Base-by-base conservation (phyloP, 2,888 invertebrate species). In the Drosophila acutilabella region DNA sequence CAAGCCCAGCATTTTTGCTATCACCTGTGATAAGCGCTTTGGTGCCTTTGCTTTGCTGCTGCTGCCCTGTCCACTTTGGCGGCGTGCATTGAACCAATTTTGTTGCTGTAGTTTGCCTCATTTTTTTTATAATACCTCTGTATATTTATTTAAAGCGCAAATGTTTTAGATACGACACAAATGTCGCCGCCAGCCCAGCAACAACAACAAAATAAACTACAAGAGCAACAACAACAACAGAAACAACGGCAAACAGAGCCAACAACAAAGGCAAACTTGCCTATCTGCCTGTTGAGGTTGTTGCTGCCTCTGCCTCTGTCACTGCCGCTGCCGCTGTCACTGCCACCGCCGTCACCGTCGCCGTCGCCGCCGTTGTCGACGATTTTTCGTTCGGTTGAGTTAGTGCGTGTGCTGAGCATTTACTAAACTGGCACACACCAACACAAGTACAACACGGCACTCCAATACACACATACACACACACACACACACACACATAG, bases 121-220 rank as follows among this genome's bases (percentile, higher is more conserved):
- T 72, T 36, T 36, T 36, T 79, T 82, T 82, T 86, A 88, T 83
- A 88, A 86, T 88, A 78, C 89, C 81, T 80, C 77, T 80, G 67
- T 86, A 74, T 88, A 84, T 85, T 89, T 85, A 85, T 89, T 85
- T 84, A 89, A 85, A 89, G 85, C 89, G 85, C 81, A 85, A 85
- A 85, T 85, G 89, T 84, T 85, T 85, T 87, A 85, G 89, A 85
- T 89, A 85, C 89, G 81, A 83, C 76, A 88, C 71, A 83, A 74
- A 88, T 81, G 70, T 68, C 65, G 80, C 76, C 67, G 72, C 68
- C 71, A 64, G 41, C 64, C 59, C 57, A 40, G 40, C 56, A 53
- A 8, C 65, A 62, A 41, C 69, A 58, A 42, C 52, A 59, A 48
- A 33, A 33, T 33, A 33, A 52, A 13, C 71, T 58, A 41, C 62